phyloP scores from a whole-genome alignment of 2,113 vertebrate genomes.

The Nothocercus julius region DNA sequence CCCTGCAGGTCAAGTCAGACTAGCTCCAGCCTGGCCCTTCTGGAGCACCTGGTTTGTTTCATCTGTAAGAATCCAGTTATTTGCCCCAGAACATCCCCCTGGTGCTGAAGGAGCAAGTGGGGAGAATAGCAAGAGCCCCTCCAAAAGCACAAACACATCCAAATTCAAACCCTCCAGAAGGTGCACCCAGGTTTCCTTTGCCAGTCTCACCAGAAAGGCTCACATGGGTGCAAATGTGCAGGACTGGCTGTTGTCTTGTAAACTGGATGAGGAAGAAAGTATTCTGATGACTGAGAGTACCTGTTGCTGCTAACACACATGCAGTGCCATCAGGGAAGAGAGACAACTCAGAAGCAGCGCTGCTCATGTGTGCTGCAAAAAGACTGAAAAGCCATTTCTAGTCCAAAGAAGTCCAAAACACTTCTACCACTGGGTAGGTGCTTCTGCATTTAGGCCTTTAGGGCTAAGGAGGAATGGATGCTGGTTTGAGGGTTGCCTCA shows the following conservation, averaged over 20 bases:
- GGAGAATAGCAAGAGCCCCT: background rate
- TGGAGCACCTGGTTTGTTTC: background rate
- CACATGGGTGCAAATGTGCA: background rate
- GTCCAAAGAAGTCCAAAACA: background rate
- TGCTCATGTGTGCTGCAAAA: background rate
- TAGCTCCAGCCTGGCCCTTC: background rate
- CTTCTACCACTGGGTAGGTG: rapidly evolving
- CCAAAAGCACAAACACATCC: background rate
- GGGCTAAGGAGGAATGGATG: background rate
- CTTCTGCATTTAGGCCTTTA: background rate
- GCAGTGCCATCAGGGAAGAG: background rate
- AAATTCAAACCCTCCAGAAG: background rate
- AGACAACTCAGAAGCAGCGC: background rate
- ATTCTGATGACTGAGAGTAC: background rate
- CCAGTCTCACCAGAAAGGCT: background rate
- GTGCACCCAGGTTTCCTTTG: background rate
- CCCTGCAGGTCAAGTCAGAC: too few relatives aligned
- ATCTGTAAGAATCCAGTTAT: background rate
- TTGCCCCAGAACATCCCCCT: background rate
- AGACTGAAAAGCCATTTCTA: background rate
- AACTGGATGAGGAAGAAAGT: background rate
- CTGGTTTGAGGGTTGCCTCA: background rate
- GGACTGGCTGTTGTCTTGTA: background rate
- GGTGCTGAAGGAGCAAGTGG: background rate
- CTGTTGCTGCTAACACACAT: background rate